phyloP scores from a whole-genome alignment of 2,113 vertebrate species.

The Amblyopsis rosae region DNA sequence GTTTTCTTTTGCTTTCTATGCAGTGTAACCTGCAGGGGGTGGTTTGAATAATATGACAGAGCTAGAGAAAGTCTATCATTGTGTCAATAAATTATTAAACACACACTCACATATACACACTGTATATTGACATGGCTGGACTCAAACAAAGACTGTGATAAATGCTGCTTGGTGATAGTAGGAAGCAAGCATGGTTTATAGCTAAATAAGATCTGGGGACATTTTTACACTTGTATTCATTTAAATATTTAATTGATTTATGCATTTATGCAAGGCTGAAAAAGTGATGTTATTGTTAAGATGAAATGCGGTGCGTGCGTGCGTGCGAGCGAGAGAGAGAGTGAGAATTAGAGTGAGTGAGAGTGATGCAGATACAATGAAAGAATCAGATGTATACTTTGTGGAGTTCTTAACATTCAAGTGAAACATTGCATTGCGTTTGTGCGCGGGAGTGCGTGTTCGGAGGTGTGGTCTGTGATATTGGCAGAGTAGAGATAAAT shows the following conservation, averaged over 20 bases:
- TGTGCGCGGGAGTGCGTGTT: constrained; percentile 6
- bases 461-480: constrained; percentile 8
- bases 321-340: neutral
- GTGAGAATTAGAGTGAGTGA: neutral
- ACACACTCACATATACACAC: constrained; percentile 20
- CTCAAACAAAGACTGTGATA: constrained; percentile 23
- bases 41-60: too few species aligned
- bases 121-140: constrained; percentile 23
- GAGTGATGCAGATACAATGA: neutral
- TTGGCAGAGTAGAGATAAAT: constrained; percentile 40
- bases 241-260: constrained; percentile 13
- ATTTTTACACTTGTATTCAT: neutral
- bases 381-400: constrained; percentile 11
- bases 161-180: constrained; percentile 27
- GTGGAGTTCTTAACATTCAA: constrained; percentile 23
- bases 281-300: neutral
- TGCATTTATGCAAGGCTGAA: neutral
- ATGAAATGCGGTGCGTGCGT: neutral
- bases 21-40: too few species aligned
- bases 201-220: constrained; percentile 26
- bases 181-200: constrained; percentile 36
- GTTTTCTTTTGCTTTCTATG: too few species aligned
- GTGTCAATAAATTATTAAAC: constrained; percentile 57
- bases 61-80: constrained; percentile 14
- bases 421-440: constrained; percentile 7